Evolutionary conservation across 2,888 invertebrate species (phyloP).

Genomic region (Drosophila prostipennis): DNA sequence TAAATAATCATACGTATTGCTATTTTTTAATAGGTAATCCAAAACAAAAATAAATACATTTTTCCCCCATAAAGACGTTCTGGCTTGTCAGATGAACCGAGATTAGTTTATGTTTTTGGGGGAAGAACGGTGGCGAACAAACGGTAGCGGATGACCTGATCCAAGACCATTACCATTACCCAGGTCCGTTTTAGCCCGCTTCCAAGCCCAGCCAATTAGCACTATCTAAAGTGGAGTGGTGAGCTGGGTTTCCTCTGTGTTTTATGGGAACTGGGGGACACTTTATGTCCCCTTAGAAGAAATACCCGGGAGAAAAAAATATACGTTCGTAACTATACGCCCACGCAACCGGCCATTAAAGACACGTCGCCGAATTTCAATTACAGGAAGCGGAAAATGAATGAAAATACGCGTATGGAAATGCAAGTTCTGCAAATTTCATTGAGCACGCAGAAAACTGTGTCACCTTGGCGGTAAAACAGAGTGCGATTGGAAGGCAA

Average conservation of each 20-base stretch:
- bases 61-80: constrained; percentile 40
- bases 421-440: constrained; percentile 44
- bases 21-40: too few species aligned
- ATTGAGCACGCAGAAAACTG: constrained; percentile 54
- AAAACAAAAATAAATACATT: background rate
- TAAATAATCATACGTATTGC: too few species aligned
- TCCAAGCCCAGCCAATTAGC: constrained; percentile 25
- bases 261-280: constrained; percentile 24
- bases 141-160: constrained; percentile 38
- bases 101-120: constrained; percentile 42
- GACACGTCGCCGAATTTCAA: constrained; percentile 54
- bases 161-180: constrained; percentile 30
- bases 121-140: constrained; percentile 35
- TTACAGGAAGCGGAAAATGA: constrained; percentile 66
- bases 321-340: background rate
- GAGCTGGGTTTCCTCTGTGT: background rate
- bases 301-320: background rate
- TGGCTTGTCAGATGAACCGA: constrained; percentile 30
- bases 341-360: constrained; percentile 25
- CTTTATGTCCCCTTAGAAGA: constrained; percentile 1
- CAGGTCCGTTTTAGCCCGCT: constrained; percentile 8
- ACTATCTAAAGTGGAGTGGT: constrained; percentile 22
- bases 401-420: constrained; percentile 61
- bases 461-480: constrained; percentile 64
- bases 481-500: constrained; percentile 31